phyloP scores from a whole-genome alignment of 2,113 vertebrate species.

The Australoheros scitulus region DNA sequence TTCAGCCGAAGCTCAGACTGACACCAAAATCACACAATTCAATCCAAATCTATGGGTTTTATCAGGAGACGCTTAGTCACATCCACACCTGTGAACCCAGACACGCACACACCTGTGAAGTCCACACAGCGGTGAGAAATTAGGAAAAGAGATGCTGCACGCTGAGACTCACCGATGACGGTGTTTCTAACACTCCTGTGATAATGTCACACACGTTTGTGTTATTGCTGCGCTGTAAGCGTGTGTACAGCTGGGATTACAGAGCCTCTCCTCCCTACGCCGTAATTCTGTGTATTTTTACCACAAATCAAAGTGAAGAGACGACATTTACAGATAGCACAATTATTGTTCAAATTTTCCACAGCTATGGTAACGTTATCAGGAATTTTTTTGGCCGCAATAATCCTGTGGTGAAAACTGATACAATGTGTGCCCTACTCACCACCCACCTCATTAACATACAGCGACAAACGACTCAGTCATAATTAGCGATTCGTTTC shows the following conservation, averaged over 20 bases:
- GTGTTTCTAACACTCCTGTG: neutral
- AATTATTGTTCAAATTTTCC: neutral
- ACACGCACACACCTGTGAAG: neutral
- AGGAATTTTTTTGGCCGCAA: neutral
- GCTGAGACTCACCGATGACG: no score
- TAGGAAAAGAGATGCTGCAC: rapidly evolving
- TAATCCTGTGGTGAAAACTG: neutral
- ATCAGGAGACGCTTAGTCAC: rapidly evolving
- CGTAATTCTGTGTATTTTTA: neutral
- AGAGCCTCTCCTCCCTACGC: neutral
- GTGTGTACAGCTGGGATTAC: rapidly evolving
- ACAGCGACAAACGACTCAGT: neutral
- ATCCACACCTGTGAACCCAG: neutral
- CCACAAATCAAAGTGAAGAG: neutral
- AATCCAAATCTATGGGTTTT: neutral
- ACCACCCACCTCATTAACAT: neutral
- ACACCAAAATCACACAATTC: neutral
- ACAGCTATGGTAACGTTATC: neutral
- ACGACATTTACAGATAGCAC: neutral
- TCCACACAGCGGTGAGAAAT: neutral
- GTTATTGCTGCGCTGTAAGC: rapidly evolving
- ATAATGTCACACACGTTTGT: neutral
- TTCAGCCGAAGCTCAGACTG: neutral
- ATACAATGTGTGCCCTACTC: neutral
- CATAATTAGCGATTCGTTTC: neutral